A percentile compares a stretch with the other conserved stretches of the same genome.
Evolutionary conservation across 2,888 invertebrate species (phyloP).

Genomic region (Drosophila yooni): DNA sequence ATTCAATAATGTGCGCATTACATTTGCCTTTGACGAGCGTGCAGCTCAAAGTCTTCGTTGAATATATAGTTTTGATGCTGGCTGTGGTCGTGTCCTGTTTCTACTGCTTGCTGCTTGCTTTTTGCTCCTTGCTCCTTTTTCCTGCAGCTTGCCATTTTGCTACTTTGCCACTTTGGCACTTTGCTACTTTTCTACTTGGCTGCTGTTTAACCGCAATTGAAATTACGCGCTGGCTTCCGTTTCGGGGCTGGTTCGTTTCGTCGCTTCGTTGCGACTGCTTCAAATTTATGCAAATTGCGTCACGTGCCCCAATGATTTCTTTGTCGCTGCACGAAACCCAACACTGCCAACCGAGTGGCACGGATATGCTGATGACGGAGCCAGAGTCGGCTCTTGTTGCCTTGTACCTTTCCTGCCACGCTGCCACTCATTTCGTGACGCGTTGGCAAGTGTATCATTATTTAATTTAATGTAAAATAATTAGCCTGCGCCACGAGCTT

Average conservation of each 20-base stretch:
- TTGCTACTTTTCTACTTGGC: conserved; percentile 76
- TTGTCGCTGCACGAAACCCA: conserved; percentile 59
- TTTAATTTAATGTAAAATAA: conserved; percentile 86
- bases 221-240: conserved; percentile 77
- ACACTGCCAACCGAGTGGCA: conserved; percentile 25
- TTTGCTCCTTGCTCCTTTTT: conserved; percentile 13
- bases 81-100: conserved; percentile 4
- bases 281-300: conserved; percentile 84
- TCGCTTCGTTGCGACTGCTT: conserved; percentile 47
- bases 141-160: conserved; percentile 5
- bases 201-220: conserved; percentile 81
- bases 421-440: conserved; percentile 52
- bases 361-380: conserved; percentile 23
- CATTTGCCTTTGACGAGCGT: conserved; percentile 51
- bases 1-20: conserved; percentile 72
- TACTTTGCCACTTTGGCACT: conserved; percentile 42
- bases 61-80: conserved; percentile 33
- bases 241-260: conserved; percentile 38
- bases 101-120: conserved; percentile 4
- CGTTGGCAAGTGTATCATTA: conserved; percentile 84
- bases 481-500: conserved; percentile 74
- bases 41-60: conserved; percentile 23
- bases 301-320: conserved; percentile 82
- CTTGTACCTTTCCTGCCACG: conserved; percentile 33
- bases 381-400: conserved; percentile 5